Conservation (phyloP, 2,113 vertebrate species). For the Rutilus rutilus region DNA sequence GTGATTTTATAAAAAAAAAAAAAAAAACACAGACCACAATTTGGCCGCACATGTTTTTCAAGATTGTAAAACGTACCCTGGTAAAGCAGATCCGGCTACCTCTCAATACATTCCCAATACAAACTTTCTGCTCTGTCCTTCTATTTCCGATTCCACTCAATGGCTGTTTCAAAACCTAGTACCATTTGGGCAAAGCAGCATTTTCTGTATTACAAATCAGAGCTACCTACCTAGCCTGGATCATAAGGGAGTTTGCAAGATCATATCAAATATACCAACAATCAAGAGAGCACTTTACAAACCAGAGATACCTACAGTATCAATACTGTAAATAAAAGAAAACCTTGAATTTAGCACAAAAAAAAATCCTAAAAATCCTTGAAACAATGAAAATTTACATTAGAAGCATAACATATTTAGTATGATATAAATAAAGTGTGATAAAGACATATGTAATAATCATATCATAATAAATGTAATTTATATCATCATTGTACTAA, state of each 20-base stretch:
- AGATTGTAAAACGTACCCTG: constrained; percentile 41
- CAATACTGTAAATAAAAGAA: not conserved
- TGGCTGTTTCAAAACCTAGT: not conserved
- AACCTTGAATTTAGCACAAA: not conserved
- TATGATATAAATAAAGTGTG: not conserved
- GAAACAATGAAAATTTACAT: not conserved
- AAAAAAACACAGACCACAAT: constrained; percentile 1
- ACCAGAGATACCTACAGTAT: too few species aligned
- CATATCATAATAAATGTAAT: too few species aligned
- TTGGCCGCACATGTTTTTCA: constrained; percentile 26
- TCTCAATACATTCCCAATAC: too few species aligned
- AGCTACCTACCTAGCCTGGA: not conserved
- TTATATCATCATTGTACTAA: not conserved
- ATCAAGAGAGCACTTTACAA: not conserved
- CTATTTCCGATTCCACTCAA: not conserved
- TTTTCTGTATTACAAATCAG: not conserved
- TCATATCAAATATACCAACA: not conserved
- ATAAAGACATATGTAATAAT: too few species aligned
- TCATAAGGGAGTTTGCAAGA: not conserved
- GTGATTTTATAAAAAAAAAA: constrained; percentile 7
- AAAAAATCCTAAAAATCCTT: not conserved
- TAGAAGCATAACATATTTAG: not conserved
- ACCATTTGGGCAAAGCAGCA: not conserved
- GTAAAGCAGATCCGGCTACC: not conserved
- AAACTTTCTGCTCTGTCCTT: not conserved